Percentiles rank a stretch among this genome's conserved stretches.
Evolutionary conservation across 2,888 invertebrate genomes (phyloP).

Genomic region (Ariolimax columbianus): DNA sequence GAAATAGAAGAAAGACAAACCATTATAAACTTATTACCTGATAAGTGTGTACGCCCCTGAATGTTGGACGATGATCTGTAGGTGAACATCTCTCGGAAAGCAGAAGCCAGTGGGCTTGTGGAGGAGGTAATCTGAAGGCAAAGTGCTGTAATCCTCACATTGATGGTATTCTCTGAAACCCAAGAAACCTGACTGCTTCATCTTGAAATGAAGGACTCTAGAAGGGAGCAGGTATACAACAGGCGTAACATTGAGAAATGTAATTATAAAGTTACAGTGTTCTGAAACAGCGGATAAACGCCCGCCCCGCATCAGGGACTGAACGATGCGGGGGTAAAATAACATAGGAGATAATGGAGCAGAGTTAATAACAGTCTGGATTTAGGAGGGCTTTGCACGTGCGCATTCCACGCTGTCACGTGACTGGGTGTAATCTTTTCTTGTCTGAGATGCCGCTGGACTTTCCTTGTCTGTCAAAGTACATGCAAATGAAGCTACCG

Average conservation of each 20-base stretch:
- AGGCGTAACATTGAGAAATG: background rate
- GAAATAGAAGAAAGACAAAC: background rate
- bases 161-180: too few relatives aligned
- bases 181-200: too few relatives aligned
- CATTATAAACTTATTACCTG: background rate
- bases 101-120: background rate
- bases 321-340: background rate
- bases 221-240: background rate
- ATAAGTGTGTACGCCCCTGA: background rate
- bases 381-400: background rate
- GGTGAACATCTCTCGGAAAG: background rate
- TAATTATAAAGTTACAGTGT: conserved; percentile 6
- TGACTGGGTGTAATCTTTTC: background rate
- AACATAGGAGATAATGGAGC: background rate
- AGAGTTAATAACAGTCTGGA: background rate
- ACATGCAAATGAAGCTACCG: too few relatives aligned
- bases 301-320: background rate
- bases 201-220: too few relatives aligned
- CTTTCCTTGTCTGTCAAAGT: too few relatives aligned
- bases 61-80: background rate
- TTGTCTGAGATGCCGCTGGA: background rate
- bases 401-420: background rate
- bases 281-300: background rate
- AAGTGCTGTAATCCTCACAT: too few relatives aligned
- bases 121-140: background rate